These are phyloP conservation scores for Gymnothorax reevesii DNA, from an alignment of 2,797 vertebrate species.

Conservation along the genomic window DNA sequence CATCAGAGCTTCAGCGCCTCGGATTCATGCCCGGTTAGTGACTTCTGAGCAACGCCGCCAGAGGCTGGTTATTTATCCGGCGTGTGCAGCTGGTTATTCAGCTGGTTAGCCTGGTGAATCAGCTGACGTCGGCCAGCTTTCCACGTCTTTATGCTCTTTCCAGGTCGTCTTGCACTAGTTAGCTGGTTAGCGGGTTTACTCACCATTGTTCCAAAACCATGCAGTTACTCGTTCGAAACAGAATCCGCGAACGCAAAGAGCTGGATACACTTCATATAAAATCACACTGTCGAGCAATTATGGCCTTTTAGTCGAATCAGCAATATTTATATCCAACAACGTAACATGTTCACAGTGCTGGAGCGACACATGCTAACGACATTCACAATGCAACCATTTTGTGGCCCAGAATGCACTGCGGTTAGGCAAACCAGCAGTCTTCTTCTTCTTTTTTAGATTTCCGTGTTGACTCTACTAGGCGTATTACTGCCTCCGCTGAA, in stretches of 20 bases:
- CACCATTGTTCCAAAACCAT: constrained; percentile 30
- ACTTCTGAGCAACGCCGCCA: background rate
- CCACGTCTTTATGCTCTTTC: background rate
- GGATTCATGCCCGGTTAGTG: background rate
- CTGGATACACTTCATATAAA: background rate
- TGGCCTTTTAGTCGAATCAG: too few species aligned
- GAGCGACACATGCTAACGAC: constrained; percentile 26
- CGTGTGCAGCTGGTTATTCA: too few species aligned
- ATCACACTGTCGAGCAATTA: background rate
- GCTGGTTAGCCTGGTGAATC: background rate
- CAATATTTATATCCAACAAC: background rate
- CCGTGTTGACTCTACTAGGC: too few species aligned
- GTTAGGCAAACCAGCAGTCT: background rate
- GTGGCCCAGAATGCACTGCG: constrained; percentile 64
- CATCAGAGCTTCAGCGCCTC: too few species aligned
- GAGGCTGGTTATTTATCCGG: too few species aligned
- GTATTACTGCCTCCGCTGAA: too few species aligned
- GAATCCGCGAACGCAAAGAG: background rate
- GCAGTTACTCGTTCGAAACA: constrained; percentile 1
- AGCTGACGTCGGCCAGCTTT: background rate
- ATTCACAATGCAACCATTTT: constrained; percentile 55
- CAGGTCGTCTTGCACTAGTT: background rate
- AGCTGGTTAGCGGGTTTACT: background rate
- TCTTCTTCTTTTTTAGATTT: too few species aligned
- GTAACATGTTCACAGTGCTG: background rate